Evolutionary conservation across 2,888 invertebrate genomes (phyloP).

Genomic region (Oligia latruncula): DNA sequence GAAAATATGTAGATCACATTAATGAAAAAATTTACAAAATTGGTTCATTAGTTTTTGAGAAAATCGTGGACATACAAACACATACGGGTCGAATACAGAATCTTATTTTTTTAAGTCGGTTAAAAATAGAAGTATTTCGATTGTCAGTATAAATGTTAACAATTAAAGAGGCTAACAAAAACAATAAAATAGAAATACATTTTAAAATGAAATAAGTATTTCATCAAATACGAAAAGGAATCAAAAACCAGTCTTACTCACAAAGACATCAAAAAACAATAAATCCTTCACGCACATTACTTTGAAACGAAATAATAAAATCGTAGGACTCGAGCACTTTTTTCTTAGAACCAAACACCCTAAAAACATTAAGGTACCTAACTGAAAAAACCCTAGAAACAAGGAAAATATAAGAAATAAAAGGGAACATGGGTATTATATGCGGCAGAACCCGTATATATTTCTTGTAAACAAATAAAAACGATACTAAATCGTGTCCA

Average conservation of each 20-base stretch:
- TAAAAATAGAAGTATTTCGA: background rate
- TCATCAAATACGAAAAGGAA: background rate
- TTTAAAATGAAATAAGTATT: background rate
- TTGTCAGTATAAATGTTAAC: background rate
- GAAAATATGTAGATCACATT: no score
- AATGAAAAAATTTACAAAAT: no score
- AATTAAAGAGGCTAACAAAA: background rate
- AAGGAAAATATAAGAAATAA: constrained; percentile 51
- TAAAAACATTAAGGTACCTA: constrained; percentile 61
- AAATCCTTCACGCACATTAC: constrained; percentile 13
- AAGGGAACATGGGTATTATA: constrained; percentile 65
- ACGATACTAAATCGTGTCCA: constrained; percentile 74
- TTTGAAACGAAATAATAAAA: constrained; percentile 45
- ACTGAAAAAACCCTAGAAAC: constrained; percentile 49
- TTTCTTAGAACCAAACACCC: constrained; percentile 32
- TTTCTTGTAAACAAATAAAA: constrained; percentile 77
- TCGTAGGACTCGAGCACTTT: constrained; percentile 29
- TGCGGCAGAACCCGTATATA: constrained; percentile 69
- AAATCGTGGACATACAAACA: no score
- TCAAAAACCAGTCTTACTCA: background rate
- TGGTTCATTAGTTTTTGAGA: no score
- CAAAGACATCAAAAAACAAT: background rate
- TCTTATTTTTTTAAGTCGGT: no score
- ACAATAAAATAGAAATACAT: background rate
- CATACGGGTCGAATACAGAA: no score